Evolutionary conservation across 35 echinoderm and acorn worm species (phyloP).

Genomic region (Heliocidaris tuberculata): DNA sequence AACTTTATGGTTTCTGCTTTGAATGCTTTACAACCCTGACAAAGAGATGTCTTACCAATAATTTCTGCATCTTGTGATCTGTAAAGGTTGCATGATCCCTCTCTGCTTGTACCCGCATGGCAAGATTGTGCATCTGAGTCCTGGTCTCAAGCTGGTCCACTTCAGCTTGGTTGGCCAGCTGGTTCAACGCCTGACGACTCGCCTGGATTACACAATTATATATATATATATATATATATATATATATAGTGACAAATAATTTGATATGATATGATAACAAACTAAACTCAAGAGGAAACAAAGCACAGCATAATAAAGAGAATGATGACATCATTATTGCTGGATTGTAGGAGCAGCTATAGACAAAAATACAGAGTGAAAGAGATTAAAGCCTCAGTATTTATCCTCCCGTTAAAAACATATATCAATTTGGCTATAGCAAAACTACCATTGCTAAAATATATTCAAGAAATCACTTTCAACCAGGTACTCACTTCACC

Average conservation of each 20-base stretch:
- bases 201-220: slow-evolving; percentile 49
- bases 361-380: neutral
- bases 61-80: slow-evolving; percentile 67
- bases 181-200: slow-evolving; percentile 68
- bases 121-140: slow-evolving; percentile 74
- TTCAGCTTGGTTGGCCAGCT: slow-evolving; percentile 66
- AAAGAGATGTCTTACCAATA: slow-evolving; percentile 54
- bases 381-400: too few relatives aligned
- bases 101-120: slow-evolving; percentile 71
- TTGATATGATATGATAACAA: neutral
- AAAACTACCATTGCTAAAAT: too few relatives aligned
- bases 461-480: too few relatives aligned
- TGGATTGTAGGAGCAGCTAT: neutral
- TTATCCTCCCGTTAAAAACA: too few relatives aligned
- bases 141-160: slow-evolving; percentile 71
- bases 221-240: too few relatives aligned
- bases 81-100: slow-evolving; percentile 66
- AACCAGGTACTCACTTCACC: too few relatives aligned
- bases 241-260: neutral
- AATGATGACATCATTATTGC: neutral
- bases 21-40: neutral
- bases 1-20: neutral
- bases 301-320: neutral
- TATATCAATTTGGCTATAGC: too few relatives aligned
- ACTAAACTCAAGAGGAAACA: neutral